These are phyloP conservation scores for Artibeus lituratus DNA, from an alignment of 2,797 vertebrate genomes.

Conservation along the genomic window DNA sequence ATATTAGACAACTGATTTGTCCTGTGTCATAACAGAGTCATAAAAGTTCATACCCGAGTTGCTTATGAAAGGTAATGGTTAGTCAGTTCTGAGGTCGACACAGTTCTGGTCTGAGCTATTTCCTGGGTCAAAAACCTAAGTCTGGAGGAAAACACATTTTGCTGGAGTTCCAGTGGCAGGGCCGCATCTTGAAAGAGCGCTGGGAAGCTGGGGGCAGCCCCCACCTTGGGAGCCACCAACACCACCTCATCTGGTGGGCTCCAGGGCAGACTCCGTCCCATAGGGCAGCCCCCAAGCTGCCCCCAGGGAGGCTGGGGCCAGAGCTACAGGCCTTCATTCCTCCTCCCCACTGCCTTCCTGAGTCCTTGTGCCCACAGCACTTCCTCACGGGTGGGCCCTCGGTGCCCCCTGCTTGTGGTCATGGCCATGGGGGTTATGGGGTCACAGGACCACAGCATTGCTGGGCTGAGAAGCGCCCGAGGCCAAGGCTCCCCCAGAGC, in stretches of 20 bases:
- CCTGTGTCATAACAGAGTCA: background rate
- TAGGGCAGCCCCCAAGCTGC: background rate
- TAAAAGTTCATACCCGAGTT: conserved; percentile 12
- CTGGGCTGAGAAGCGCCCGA: background rate
- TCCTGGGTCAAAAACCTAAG: conserved; percentile 2
- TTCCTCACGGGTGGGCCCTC: background rate
- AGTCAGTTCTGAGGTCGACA: conserved; percentile 1
- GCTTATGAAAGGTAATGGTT: conserved; percentile 47
- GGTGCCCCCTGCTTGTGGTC: background rate
- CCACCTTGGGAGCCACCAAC: background rate
- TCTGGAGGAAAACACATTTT: conserved; percentile 14
- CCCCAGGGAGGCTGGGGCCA: background rate
- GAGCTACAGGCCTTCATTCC: background rate
- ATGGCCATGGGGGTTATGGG: background rate
- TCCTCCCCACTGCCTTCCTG: background rate
- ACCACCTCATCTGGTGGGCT: rapidly evolving
- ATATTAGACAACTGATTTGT: background rate
- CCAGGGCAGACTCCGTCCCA: background rate
- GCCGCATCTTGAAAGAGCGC: background rate
- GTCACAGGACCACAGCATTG: background rate
- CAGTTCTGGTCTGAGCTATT: conserved; percentile 40
- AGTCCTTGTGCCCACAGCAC: background rate
- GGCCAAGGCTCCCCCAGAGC: background rate
- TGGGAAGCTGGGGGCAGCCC: background rate
- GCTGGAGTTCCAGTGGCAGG: background rate